These are phyloP conservation scores for Helicoverpa zea DNA, from an alignment of 1,140 invertebrate species.

Conservation along the genomic window DNA sequence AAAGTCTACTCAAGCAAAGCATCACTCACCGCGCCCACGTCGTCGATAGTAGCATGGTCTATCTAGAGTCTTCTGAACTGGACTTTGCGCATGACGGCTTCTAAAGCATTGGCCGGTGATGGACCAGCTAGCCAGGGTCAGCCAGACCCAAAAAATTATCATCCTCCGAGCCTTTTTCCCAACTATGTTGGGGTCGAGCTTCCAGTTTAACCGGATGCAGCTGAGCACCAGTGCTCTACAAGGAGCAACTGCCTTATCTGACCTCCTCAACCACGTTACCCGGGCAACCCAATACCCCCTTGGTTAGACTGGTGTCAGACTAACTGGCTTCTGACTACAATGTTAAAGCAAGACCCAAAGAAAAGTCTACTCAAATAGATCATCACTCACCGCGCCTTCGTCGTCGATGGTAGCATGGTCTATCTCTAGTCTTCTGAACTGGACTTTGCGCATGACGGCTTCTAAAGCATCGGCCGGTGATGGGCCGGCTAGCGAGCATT, in stretches of 20 bases:
- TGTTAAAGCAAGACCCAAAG: too few species aligned
- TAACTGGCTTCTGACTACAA: background rate
- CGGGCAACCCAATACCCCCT: too few species aligned
- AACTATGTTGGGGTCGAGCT: too few species aligned
- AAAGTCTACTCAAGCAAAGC: background rate
- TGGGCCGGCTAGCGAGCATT: slow-evolving; percentile 69
- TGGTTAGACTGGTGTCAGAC: too few species aligned
- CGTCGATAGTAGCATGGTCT: background rate
- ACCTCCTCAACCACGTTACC: too few species aligned
- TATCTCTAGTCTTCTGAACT: slow-evolving; percentile 90
- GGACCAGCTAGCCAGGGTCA: background rate
- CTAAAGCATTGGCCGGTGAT: background rate
- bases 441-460: slow-evolving; percentile 79
- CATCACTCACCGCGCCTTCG: slow-evolving; percentile 87
- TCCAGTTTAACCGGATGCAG: too few species aligned
- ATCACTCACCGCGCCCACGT: background rate
- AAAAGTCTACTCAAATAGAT: too few species aligned
- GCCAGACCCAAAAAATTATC: too few species aligned
- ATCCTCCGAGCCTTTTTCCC: too few species aligned
- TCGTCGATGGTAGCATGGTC: slow-evolving; percentile 91
- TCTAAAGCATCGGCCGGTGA: slow-evolving; percentile 80
- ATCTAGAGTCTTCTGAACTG: background rate
- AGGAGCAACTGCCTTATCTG: too few species aligned
- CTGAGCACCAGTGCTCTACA: too few species aligned
- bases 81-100: background rate